Evolutionary conservation across 1,140 invertebrate genomes (phyloP), one percentile per base, ranked within the genome.

Genomic region (Notospermus geniculatus): DNA sequence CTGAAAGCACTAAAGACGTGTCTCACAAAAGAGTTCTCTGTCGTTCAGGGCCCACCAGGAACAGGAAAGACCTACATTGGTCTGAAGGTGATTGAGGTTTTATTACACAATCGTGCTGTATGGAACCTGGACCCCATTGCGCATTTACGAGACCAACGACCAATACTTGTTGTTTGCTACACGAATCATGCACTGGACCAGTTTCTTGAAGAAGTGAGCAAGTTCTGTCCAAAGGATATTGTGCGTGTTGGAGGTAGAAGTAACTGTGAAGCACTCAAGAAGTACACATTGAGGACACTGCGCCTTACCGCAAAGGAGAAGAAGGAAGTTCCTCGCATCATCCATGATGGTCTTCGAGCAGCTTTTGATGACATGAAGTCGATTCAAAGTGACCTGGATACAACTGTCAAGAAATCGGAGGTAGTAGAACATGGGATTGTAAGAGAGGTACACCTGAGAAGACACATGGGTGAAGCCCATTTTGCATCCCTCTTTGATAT

Each of bases 131-230:
- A 15, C 25, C 19, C 52, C 50, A 43, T 39, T 19, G 54, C 7
- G 13, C 43, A 54, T 57, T 39, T 28, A 53, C 30, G 39, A 2
- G 30, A 36, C 7, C 36, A 46, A 39, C 53, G 41, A n/a, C 87
- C 88, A 4, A 86, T 93, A 56, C 74, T 93, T 1, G 82, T 93
- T 5, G 85, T 92, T 25, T 90, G 90, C 71, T 91, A 87, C 65
- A 92, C 90, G 0, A 93, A 93, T 73, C 90, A 92, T 76, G 90
- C 91, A 1, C 73, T 93, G 1, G 91, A 93, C 82, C 90, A 93
- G 71, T 92, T 93, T 80, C 77, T 93, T 17, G 86, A 90, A 73
- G 88, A 86, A 39, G 83, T 91, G 11, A 70, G 85, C 5, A 59
- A 74, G 19, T 74, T 67, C 30, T 75, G 70, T 4, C 52, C 66